phyloP scores from a whole-genome alignment of 1,140 invertebrate genomes.

The Antheraea pernyi region DNA sequence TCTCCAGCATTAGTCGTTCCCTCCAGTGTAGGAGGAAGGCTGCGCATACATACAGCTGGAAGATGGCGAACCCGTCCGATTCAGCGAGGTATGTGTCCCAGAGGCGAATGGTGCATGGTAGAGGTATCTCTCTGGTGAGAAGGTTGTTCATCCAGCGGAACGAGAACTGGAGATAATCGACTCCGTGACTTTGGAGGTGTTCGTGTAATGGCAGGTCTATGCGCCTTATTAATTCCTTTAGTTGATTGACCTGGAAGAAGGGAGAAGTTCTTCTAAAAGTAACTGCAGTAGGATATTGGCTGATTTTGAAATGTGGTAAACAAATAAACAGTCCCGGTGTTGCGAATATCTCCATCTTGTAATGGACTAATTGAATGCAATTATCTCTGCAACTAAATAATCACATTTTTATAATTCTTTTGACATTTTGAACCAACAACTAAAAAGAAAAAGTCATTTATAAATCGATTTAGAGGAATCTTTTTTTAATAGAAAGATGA shows the following conservation, averaged over 20 bases:
- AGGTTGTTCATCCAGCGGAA: conserved; percentile 99
- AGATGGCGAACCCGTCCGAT: conserved; percentile 96
- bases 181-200: conserved; percentile 95
- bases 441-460: no score
- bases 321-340: no score
- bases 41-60: conserved; percentile 99
- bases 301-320: no score
- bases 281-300: no score
- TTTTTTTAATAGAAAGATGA: no score
- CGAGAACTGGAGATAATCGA: conserved; percentile 99
- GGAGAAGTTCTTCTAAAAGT: not conserved
- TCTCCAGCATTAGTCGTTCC: conserved; percentile 91
- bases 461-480: no score
- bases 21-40: conserved; percentile 98
- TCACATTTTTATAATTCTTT: no score
- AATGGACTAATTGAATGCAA: no score
- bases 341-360: no score
- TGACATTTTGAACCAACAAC: no score
- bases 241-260: conserved; percentile 82
- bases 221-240: conserved; percentile 97
- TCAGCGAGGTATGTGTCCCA: conserved; percentile 99
- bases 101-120: conserved; percentile 97
- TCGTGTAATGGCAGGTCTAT: conserved; percentile 95
- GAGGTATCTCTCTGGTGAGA: conserved; percentile 97
- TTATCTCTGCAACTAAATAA: no score